Evolutionary conservation across 2,797 vertebrate species (phyloP).

Genomic region (Chrosomus eos): DNA sequence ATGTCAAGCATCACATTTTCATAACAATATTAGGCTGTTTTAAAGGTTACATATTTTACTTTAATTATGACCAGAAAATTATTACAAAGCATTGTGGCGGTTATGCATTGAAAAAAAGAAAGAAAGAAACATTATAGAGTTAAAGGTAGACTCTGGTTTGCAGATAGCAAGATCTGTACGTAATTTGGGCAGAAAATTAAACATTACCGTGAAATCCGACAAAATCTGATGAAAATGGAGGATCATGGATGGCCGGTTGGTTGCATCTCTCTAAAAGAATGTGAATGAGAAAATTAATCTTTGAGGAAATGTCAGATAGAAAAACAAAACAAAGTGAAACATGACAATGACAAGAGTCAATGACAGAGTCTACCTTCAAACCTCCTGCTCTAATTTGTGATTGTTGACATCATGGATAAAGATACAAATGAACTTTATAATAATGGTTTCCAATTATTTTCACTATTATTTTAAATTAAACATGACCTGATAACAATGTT

Average conservation of each 20-base stretch:
- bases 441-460: background rate
- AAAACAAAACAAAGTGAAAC: constrained; percentile 36
- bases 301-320: constrained; percentile 43
- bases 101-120: constrained; percentile 7
- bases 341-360: constrained; percentile 31
- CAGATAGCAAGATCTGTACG: constrained; percentile 50
- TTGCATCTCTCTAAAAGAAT: constrained; percentile 44
- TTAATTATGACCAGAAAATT: background rate
- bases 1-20: constrained; percentile 19
- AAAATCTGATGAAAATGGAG: constrained; percentile 45
- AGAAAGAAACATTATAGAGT: constrained; percentile 6
- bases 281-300: constrained; percentile 41
- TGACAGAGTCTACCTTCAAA: constrained; percentile 37
- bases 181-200: constrained; percentile 41
- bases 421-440: background rate
- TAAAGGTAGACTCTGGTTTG: constrained; percentile 22
- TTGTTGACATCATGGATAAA: constrained; percentile 24
- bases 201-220: constrained; percentile 46
- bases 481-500: background rate
- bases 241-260: constrained; percentile 44
- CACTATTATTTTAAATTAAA: background rate
- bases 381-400: constrained; percentile 25
- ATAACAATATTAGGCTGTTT: constrained; percentile 5
- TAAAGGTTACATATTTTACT: constrained; percentile 15
- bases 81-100: background rate